Percentiles rank a stretch among this genome's conserved stretches.
phyloP scores from a whole-genome alignment of 1,140 invertebrate genomes.

The Nebria ingens region DNA sequence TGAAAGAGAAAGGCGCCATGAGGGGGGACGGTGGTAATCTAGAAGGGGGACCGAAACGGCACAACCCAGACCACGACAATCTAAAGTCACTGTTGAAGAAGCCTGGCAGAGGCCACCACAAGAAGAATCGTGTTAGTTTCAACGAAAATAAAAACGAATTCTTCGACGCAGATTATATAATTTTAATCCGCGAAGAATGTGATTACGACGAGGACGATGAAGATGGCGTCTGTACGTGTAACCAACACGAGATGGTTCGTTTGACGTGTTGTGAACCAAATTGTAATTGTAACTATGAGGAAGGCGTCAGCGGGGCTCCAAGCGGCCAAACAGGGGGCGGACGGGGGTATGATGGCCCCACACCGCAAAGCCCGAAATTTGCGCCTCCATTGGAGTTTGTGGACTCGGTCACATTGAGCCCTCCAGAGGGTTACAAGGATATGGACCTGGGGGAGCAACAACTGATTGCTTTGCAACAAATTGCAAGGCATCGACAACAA shows the following conservation, averaged over 20 bases:
- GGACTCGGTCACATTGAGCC: slow-evolving; percentile 70
- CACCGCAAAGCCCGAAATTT: slow-evolving; percentile 41
- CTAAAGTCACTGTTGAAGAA: slow-evolving; percentile 49
- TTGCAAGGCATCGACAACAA: slow-evolving; percentile 42
- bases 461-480: slow-evolving; percentile 41
- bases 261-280: slow-evolving; percentile 49
- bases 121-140: slow-evolving; percentile 56
- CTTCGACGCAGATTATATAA: slow-evolving; percentile 80
- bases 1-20: slow-evolving; percentile 35
- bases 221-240: slow-evolving; percentile 53
- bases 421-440: slow-evolving; percentile 78
- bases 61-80: slow-evolving; percentile 33
- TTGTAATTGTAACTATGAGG: slow-evolving; percentile 41
- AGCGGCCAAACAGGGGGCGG: too few species aligned
- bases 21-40: slow-evolving; percentile 30
- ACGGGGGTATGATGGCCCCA: slow-evolving; percentile 24
- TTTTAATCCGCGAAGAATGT: slow-evolving; percentile 72
- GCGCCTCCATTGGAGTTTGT: slow-evolving; percentile 52
- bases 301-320: too few species aligned
- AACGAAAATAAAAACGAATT: slow-evolving; percentile 78
- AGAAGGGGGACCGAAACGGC: slow-evolving; percentile 22
- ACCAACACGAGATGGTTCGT: slow-evolving; percentile 57
- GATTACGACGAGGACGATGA: slow-evolving; percentile 63
- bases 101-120: slow-evolving; percentile 33
- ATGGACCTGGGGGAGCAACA: slow-evolving; percentile 43